Conservation (phyloP, 2,113 vertebrate genomes). For the Peromyscus leucopus region DNA sequence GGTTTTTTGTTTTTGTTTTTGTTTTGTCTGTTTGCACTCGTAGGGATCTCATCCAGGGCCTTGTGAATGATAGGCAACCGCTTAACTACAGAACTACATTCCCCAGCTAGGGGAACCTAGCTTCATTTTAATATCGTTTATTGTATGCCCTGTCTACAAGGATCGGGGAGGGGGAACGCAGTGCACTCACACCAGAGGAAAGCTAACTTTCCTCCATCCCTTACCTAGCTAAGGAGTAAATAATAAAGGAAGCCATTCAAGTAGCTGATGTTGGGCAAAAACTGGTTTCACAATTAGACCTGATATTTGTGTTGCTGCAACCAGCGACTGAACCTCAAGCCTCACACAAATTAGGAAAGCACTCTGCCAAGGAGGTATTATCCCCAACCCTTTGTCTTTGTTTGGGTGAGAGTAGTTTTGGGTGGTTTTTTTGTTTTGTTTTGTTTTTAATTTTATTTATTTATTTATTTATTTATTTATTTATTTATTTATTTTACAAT, state of each 20-base stretch:
- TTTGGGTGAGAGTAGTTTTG: neutral
- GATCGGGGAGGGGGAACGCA: neutral
- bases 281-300: neutral
- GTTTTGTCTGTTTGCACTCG: neutral
- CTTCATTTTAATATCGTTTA: slow-evolving; percentile 30
- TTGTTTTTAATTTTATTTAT: no score
- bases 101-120: neutral
- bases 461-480: no score
- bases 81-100: neutral
- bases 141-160: slow-evolving; percentile 12
- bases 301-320: neutral
- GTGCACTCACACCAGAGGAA: neutral
- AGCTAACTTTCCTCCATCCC: slow-evolving; percentile 1
- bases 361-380: no score
- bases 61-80: neutral
- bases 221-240: neutral
- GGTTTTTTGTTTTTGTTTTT: neutral
- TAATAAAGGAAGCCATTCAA: neutral
- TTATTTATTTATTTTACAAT: no score
- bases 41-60: neutral
- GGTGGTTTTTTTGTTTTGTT: neutral
- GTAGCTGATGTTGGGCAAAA: neutral
- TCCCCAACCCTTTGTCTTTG: neutral
- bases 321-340: neutral
- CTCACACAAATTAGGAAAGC: neutral